Evolutionary conservation across 2,797 vertebrate species (phyloP).

Genomic region (Podargus strigoides): DNA sequence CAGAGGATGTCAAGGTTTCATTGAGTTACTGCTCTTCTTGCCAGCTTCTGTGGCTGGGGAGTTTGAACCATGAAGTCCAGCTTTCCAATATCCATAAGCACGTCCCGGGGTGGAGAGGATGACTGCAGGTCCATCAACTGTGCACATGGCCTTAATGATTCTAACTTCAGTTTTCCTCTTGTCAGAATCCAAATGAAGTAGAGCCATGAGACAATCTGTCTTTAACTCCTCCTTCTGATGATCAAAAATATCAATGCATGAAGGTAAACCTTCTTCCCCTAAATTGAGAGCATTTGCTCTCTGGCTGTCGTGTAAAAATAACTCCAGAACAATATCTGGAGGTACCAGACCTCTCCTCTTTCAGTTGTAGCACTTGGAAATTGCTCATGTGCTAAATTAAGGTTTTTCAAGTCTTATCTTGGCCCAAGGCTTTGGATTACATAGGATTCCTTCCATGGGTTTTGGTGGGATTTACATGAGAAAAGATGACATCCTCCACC

Average conservation of each 20-base stretch:
- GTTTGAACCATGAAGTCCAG: background rate
- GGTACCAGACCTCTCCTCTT: background rate
- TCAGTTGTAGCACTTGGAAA: background rate
- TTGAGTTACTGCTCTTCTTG: background rate
- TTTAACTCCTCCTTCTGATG: background rate
- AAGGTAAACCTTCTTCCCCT: background rate
- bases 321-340: background rate
- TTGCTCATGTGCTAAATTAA: background rate
- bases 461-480: background rate
- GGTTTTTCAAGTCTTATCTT: background rate
- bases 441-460: background rate
- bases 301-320: background rate
- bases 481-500: background rate
- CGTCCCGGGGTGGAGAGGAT: background rate
- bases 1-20: background rate
- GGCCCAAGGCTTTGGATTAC: background rate
- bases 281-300: background rate
- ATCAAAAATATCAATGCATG: rapidly evolving
- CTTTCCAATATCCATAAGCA: background rate
- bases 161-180: background rate
- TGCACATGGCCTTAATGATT: background rate
- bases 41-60: background rate
- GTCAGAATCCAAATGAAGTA: background rate
- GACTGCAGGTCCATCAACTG: background rate
- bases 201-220: background rate